Base-by-base conservation (phyloP, 2,113 vertebrate genomes). In the Perca fluviatilis region DNA sequence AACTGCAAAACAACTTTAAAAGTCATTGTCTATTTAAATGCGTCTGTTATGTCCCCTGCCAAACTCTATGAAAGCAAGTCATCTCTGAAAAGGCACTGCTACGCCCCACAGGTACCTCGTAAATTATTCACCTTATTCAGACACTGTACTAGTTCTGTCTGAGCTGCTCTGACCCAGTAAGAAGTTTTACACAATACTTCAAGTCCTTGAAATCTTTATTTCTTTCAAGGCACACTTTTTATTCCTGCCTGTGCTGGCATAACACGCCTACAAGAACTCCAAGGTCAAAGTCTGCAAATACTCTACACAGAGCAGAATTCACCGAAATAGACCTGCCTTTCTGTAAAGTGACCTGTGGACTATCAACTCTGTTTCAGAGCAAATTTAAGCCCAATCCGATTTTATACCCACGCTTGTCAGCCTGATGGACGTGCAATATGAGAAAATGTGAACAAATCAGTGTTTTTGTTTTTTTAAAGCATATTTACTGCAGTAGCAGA, bases 91-190 rank as follows among this genome's bases (percentile, higher is more conserved):
- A 81, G 63, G 11, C 18, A 25, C 63, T 61, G 62, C 85, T 57
- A 18, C 30, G 36, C 77, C 72, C 77, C 74, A 69, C 86, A 90
- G 82, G 83, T 90, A 74, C 61, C 60, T 79, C 40, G 4, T 85
- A 85, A 88, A 90, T 90, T 54, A 90, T 91, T 91, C 87, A 85
- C 79, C 67, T 76, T 61, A 74, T 87, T 80, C 68, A 91, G 89
- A 83, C 79, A 12, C 25, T n/a, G 74, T 47, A 49, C 86, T 30
- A 74, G 69, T 86, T 86, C 8, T 86, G 6, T 64, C 27, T 74
- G 66, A 58, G 46, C 65, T 47, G 76, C 62, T 74, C 53, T 88
- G 89, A 86, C 87, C 85, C 76, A 89, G 5, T 77, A 86, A 78
- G 46, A 88, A 79, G 75, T 89, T 74, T 72, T 56, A 77, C 51